Base-by-base conservation (phyloP, 2,113 vertebrate genomes). In the Sciurus niger region DNA sequence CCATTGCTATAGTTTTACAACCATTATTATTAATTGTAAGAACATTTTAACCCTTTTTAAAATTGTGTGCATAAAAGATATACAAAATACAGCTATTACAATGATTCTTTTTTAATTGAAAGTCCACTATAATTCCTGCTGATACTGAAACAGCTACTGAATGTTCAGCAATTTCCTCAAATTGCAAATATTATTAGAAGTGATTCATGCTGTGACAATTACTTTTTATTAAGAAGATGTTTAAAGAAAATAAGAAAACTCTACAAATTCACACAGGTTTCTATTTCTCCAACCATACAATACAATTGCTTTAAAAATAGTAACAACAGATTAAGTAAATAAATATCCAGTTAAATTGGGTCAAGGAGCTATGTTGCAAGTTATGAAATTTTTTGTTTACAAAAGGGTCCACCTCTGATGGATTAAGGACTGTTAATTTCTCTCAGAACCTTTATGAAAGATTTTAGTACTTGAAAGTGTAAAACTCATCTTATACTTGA, bases 71-170 rank as follows among this genome's bases (percentile, higher is more conserved):
- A 68, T 92, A 83, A 67, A 24, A 46, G 85, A 84, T 79, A 13
- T 87, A 84, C 79, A 55, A 84, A 97, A 94, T 74, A 79, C 22
- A 92, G 51, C 60, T 68, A 90, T 89, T 90, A 96, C 76, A 90
- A 84, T 84, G 22, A 90, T 90, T 90, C 5, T 34, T 84, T 96
- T 96, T 94, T 89, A 40, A 90, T 76, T 80, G 80, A 94, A 96
- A 80, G n/a, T 8, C 28, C 72, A 95, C 18, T 7, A 72, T 94
- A 92, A 90, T 63, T 83, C 70, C 40, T 92, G 63, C 76, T 90
- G 91, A 68, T 94, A n/a, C 20, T 79, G 32, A 94, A 93, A 87
- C 48, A 79, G 30, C 55, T 86, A 67, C 68, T 86, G 53, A 79
- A 74, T 95, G 43, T 55, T 63, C 55, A 76, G n/a, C 77, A 94